Percentiles rank a stretch among this genome's conserved stretches.
These are phyloP conservation scores for Todiramphus chloris DNA, from an alignment of 2,113 vertebrate species.

Conservation along the genomic window DNA sequence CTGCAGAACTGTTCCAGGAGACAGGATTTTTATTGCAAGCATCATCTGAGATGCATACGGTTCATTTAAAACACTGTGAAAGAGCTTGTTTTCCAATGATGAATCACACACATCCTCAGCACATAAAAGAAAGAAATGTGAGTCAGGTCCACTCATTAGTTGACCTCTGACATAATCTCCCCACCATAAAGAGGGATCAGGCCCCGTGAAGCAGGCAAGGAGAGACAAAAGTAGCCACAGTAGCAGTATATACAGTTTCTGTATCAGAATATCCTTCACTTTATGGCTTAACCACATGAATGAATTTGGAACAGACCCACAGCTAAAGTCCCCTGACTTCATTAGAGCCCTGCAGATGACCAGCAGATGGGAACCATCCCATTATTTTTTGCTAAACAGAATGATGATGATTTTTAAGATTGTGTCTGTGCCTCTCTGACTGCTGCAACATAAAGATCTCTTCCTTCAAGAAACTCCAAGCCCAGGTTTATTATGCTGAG, in stretches of 20 bases:
- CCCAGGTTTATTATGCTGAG: background rate
- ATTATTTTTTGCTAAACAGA: background rate
- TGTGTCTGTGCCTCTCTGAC: background rate
- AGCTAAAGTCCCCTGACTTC: background rate
- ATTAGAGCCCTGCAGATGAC: background rate
- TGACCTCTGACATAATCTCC: background rate
- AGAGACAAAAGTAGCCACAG: background rate
- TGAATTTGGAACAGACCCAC: background rate
- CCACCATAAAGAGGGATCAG: background rate
- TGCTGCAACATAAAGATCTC: background rate
- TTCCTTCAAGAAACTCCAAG: background rate
- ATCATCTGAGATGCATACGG: background rate
- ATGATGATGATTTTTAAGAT: background rate
- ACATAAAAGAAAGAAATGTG: background rate
- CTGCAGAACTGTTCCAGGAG: background rate
- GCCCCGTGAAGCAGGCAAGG: background rate
- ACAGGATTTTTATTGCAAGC: background rate
- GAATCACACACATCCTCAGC: background rate
- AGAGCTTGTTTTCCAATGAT: background rate
- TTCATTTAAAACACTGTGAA: constrained; percentile 5
- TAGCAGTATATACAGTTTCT: background rate
- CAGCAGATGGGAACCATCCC: background rate
- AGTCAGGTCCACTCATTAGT: background rate
- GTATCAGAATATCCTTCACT: background rate
- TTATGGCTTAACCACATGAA: background rate